Percentiles rank a stretch among this genome's conserved stretches.
Conservation (phyloP, 2,888 invertebrate species). For the Ennomos erosarius region DNA sequence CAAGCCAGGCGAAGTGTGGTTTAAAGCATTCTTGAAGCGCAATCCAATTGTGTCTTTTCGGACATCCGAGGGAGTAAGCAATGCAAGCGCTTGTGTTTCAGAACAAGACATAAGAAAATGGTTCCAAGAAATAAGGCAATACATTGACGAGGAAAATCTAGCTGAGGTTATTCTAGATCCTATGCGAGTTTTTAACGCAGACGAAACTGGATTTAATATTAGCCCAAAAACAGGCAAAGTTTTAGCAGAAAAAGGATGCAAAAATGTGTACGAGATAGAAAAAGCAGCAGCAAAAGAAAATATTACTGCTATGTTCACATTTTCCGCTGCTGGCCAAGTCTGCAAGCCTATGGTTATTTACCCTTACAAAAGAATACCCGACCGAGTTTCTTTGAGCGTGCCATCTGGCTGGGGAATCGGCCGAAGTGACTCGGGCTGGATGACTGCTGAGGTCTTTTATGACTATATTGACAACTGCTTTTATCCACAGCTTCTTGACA, state of each 20-base stretch:
- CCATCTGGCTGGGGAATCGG: no score
- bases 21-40: slow-evolving; percentile 17
- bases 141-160: slow-evolving; percentile 15
- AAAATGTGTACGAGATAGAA: slow-evolving; percentile 27
- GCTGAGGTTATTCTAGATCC: background rate
- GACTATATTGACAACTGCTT: no score
- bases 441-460: no score
- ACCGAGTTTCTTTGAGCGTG: no score
- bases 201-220: background rate
- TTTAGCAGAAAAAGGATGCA: slow-evolving; percentile 20
- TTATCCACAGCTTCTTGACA: no score
- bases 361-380: background rate
- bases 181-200: background rate
- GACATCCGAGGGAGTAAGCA: slow-evolving; percentile 44
- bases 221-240: slow-evolving; percentile 1
- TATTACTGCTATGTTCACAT: no score
- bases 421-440: no score
- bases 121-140: no score
- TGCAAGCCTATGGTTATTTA: background rate
- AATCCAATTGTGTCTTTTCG: slow-evolving; percentile 36
- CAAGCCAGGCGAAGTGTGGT: slow-evolving; percentile 20
- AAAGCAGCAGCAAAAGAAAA: background rate
- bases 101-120: slow-evolving; percentile 28
- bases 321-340: background rate
- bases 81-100: slow-evolving; percentile 47